These are phyloP conservation scores for Pandemis corylana DNA, from an alignment of 2,888 invertebrate species.

Conservation along the genomic window DNA sequence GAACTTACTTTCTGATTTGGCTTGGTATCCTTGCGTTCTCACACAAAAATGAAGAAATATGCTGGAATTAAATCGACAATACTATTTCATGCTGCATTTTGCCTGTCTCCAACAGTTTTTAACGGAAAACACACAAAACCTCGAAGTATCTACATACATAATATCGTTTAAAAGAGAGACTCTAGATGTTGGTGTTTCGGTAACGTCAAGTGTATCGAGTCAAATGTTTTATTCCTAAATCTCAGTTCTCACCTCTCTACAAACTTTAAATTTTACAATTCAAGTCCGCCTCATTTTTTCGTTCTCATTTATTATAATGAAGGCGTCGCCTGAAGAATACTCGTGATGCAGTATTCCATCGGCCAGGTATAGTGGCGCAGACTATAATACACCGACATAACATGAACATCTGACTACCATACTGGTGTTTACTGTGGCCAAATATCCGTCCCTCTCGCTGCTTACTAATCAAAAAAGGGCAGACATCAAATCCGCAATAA, in stretches of 20 bases:
- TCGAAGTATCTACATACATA: not conserved
- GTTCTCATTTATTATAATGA: slow-evolving; percentile 46
- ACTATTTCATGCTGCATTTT: not conserved
- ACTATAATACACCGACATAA: slow-evolving; percentile 45
- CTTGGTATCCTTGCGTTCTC: slow-evolving; percentile 21
- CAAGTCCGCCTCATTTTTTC: slow-evolving; percentile 31
- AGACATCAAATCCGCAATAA: not conserved
- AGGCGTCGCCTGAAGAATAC: slow-evolving; percentile 71
- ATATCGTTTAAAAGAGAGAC: too few relatives aligned
- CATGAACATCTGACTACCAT: slow-evolving; percentile 32
- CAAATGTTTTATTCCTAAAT: slow-evolving; percentile 10
- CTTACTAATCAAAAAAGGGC: not conserved
- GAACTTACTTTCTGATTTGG: slow-evolving; percentile 16
- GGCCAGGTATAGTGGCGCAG: slow-evolving; percentile 71
- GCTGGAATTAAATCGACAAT: not conserved
- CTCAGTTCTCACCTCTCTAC: slow-evolving; percentile 16
- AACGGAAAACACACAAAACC: too few relatives aligned
- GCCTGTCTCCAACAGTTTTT: not conserved
- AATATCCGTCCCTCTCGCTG: not conserved
- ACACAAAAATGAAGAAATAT: not conserved
- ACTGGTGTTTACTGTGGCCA: slow-evolving; percentile 4
- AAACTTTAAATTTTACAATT: slow-evolving; percentile 5
- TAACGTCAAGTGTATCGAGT: slow-evolving; percentile 22
- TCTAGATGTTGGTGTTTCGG: not conserved
- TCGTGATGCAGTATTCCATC: slow-evolving; percentile 78